Base-by-base conservation (phyloP, 2,113 vertebrate species). In the Marmota monax region DNA sequence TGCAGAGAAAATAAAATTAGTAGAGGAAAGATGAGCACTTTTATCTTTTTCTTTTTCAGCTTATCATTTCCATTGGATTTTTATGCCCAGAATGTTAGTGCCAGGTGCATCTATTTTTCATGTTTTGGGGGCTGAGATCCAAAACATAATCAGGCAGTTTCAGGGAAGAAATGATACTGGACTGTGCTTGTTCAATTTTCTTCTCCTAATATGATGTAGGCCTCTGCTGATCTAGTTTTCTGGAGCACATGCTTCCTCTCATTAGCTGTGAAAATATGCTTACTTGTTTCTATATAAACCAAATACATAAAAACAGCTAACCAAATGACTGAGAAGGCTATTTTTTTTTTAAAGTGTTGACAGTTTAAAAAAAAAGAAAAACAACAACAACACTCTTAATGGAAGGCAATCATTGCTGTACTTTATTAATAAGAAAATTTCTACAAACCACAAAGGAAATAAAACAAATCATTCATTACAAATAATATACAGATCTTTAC, bases 261-360 rank as follows among this genome's bases (percentile, higher is more conserved):
- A 74, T 80, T 79, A 84, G 58, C 13, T 94, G 13, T 80, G 45
- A 91, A 94, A 70, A 72, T 67, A 67, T 58, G 34, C 65, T 79
- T 86, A 27, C 45, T 42, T 95, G 58, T 97, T 98, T 96, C 90
- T 91, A 5, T 70, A 83, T 96, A 97, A 98, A 97, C 91, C 65
- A 97, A 97, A 91, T 16, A 0, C 51, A 90, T 7, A 96, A 86
- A 96, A 84, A 5, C 23, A 90, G 8, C 84, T 95, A 84, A 84
- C 7, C 90, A 91, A 90, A 93, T 69, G 13, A 94, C 42, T 69
- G 91, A 93, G 5, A 74, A 93, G 97, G 92, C 76, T 98, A 95
- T 98, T 98, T 97, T 98, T 98, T 89, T 39, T 39, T 39, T 39
- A 56, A 97, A 94, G 79, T 94, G 58, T 98, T 98, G 96, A 96